Evolutionary conservation across 2,888 invertebrate species (phyloP).

Genomic region (Acrobasis repandana): DNA sequence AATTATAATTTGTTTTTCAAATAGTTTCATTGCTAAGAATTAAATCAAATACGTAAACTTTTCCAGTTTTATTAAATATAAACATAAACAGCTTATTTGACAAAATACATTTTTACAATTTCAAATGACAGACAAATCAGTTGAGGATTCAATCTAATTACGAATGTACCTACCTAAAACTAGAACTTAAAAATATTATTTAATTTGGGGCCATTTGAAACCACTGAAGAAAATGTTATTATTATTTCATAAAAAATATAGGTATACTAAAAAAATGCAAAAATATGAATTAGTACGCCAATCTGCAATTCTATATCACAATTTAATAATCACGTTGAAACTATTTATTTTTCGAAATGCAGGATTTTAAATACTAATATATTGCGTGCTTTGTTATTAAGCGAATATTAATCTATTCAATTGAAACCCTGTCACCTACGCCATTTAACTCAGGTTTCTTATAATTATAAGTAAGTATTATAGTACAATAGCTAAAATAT

Average conservation of each 20-base stretch:
- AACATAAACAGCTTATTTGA: constrained; percentile 20
- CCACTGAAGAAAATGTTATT: not conserved
- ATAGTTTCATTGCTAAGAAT: not conserved
- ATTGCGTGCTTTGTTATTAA: constrained; percentile 21
- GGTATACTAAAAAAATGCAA: constrained; percentile 17
- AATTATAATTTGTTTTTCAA: not conserved
- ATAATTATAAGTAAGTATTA: not conserved
- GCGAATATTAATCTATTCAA: not conserved
- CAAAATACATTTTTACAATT: constrained; percentile 24
- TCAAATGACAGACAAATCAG: constrained; percentile 15
- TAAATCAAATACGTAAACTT: not conserved
- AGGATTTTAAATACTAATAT: not conserved
- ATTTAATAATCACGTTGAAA: constrained; percentile 17
- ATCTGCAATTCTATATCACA: constrained; percentile 18
- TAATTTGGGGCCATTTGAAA: not conserved
- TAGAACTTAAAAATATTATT: constrained; percentile 9
- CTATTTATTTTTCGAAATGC: not conserved
- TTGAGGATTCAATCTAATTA: constrained; percentile 8
- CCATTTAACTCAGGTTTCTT: constrained; percentile 6
- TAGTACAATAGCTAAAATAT: not conserved
- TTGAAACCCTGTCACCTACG: constrained; percentile 18
- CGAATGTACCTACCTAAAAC: not conserved
- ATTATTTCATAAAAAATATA: not conserved
- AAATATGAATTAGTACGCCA: not conserved
- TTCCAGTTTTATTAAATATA: constrained; percentile 13